These are phyloP conservation scores for Cheilosia grossa DNA, from an alignment of 2,888 invertebrate species.

Conservation along the genomic window DNA sequence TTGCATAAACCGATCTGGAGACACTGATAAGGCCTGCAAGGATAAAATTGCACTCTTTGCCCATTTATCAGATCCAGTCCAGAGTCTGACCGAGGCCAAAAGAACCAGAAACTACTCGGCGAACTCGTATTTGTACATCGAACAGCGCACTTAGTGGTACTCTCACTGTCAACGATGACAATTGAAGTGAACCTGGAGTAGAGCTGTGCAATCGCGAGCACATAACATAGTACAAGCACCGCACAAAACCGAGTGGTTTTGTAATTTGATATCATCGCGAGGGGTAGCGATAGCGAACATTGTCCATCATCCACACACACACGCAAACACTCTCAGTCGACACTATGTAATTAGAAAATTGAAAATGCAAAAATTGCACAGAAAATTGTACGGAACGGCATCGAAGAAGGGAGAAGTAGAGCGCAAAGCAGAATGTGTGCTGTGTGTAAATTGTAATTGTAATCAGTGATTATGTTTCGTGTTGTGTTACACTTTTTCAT, in stretches of 20 bases:
- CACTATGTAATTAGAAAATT: conserved; percentile 30
- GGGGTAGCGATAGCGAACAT: conserved; percentile 20
- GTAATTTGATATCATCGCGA: conserved; percentile 60
- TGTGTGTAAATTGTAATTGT: conserved; percentile 9
- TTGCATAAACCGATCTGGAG: conserved; percentile 68
- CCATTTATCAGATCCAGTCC: conserved; percentile 40
- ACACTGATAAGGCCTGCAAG: conserved; percentile 58
- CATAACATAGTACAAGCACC: conserved; percentile 13
- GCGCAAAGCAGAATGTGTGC: conserved; percentile 44
- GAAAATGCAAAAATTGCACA: conserved; percentile 14
- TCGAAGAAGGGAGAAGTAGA: conserved; percentile 42
- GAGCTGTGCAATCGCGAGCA: conserved; percentile 27
- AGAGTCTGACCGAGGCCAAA: conserved; percentile 3
- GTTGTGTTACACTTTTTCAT: conserved; percentile 15
- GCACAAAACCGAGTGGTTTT: conserved; percentile 31
- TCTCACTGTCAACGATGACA: conserved; percentile 42
- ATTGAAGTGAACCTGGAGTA: conserved; percentile 31
- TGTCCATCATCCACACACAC: background rate
- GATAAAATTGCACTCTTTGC: conserved; percentile 52
- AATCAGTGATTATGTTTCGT: conserved; percentile 57
- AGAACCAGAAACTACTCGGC: conserved; percentile 30
- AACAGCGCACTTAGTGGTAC: background rate
- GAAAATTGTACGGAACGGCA: background rate
- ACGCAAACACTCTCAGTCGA: conserved; percentile 1
- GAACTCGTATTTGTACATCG: background rate